phyloP scores from a whole-genome alignment of 2,888 invertebrate genomes.

The Nomada ruficornis region DNA sequence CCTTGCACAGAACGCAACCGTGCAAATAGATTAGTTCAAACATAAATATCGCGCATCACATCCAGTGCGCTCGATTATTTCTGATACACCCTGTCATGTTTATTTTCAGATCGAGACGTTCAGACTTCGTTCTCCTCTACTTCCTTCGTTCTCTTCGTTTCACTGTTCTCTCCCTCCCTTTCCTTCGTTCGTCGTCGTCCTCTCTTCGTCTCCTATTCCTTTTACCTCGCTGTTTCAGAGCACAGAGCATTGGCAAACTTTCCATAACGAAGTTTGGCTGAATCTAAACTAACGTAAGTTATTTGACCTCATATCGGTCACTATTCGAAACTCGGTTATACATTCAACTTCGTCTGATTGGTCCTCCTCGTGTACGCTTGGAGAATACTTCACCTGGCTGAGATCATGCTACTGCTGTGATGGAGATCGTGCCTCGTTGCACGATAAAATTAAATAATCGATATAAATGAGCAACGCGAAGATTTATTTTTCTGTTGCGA shows the following conservation, averaged over 20 bases:
- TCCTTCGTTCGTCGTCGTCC: background rate
- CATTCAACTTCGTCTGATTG: conserved; percentile 61
- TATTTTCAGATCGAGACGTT: conserved; percentile 27
- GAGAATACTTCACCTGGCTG: conserved; percentile 17
- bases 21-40: conserved; percentile 32
- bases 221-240: conserved; percentile 26
- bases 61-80: conserved; percentile 25
- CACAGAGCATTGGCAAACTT: conserved; percentile 59
- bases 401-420: conserved; percentile 10
- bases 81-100: conserved; percentile 24
- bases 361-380: conserved; percentile 30
- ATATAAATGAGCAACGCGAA: too few relatives aligned
- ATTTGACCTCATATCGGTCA: conserved; percentile 77
- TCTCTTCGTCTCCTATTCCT: background rate
- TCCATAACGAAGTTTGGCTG: conserved; percentile 70
- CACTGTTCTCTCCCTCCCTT: background rate
- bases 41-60: background rate
- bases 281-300: conserved; percentile 74
- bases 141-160: background rate
- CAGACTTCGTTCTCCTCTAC: conserved; percentile 4
- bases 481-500: too few relatives aligned
- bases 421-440: conserved; percentile 2
- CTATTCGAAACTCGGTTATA: conserved; percentile 74
- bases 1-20: background rate
- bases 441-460: too few relatives aligned